Base-by-base conservation (phyloP, 2,888 invertebrate species). In the Sturmia bella region DNA sequence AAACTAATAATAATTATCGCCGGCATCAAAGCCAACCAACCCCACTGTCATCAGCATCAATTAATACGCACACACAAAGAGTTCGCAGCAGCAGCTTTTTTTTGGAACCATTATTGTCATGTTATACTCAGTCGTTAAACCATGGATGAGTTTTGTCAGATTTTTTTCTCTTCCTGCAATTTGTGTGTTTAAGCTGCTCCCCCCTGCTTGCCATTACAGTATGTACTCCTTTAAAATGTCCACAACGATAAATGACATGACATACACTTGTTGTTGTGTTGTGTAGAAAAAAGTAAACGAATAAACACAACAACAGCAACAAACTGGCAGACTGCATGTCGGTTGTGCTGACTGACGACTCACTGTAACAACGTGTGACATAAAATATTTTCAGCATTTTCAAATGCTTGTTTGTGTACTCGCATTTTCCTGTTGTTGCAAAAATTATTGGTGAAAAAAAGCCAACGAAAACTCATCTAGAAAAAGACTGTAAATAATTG, bases 1-100 rank as follows among this genome's bases (percentile, higher is more conserved):
- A 76, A 77, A 73, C 63, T 74, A 82, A 64, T 82, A 82, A 74
- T 57, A 74, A 81, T 76, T 81, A 81, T 81, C 72, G 32, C 37
- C 75, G 57, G n/a, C 48, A 64, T 57, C 48, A 57, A 15, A 56
- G 12, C n/a, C 6, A n/a, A n/a, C 27, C 21, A 21, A 56, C 48
- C 37, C 66, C 59, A 17, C 39, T 37, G 45, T 69, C 61, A 41
- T 63, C 32, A 50, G 13, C 50, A 54, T 12, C 48, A 70, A 41
- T 57, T 19, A 3, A 37, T 24, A 39, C 27, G 17, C 5, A 41
- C 12, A 32, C 32, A 32, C 7, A 32, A n/a, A 5, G 9, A 3
- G 4, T 7, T 9, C 32, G 9, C 32, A 32, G 9, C 32, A 9
- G 32, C 9, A 1, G 32, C 32, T n/a, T 48, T 39, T 52, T 77